Evolutionary conservation across 2,113 vertebrate genomes (phyloP).

Genomic region (Emydura subglobosa): DNA sequence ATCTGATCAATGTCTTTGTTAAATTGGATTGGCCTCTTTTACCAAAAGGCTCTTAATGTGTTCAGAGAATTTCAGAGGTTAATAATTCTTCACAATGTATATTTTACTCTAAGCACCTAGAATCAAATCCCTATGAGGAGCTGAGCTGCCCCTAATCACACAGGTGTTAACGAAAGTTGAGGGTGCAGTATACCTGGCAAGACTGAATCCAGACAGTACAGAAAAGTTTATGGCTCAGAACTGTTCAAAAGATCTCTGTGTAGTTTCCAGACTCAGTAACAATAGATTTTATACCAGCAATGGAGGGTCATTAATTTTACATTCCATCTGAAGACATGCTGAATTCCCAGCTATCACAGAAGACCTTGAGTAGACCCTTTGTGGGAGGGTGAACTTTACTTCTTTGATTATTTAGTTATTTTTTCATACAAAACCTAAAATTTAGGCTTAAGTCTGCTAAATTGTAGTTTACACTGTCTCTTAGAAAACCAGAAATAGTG

Average conservation of each 20-base stretch:
- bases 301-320: constrained; percentile 8
- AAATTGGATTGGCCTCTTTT: not conserved
- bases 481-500: not conserved
- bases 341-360: not conserved
- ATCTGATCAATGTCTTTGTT: not conserved
- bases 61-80: not conserved
- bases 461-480: not conserved
- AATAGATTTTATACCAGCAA: not conserved
- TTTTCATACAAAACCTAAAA: not conserved
- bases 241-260: not conserved
- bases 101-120: not conserved
- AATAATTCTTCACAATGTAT: not conserved
- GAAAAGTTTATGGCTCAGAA: not conserved
- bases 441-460: not conserved
- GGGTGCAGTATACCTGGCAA: not conserved
- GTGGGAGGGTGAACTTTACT: not conserved
- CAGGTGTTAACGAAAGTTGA: not conserved
- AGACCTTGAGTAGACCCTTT: not conserved
- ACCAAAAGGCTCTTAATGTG: not conserved
- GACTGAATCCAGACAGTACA: not conserved
- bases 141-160: not conserved
- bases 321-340: not conserved
- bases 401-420: not conserved
- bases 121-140: rapidly evolving
- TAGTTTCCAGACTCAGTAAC: not conserved